Base-by-base conservation (phyloP, 53 echinoderm and acorn worm genomes). In the Actinopyga echinites region DNA sequence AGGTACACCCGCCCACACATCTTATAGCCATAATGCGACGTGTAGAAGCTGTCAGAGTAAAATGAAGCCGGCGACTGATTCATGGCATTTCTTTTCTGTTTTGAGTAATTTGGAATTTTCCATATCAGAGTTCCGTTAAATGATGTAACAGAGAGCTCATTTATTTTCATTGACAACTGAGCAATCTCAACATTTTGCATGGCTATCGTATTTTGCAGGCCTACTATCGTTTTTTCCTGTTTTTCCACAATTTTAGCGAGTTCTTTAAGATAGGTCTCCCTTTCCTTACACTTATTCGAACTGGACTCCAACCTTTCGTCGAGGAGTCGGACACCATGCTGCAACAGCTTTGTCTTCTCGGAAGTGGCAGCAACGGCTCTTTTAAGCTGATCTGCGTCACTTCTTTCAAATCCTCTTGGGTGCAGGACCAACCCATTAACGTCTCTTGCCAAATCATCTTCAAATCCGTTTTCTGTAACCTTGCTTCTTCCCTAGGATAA, bases 21-120 rank as follows among this genome's bases (percentile, higher is more conserved):
- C 73, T 89, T 89, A 65, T 89, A 89, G 4, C 89, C 89, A 19
- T 73, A 81, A 61, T 84, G 85, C 20, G 93, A 93, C 40, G 93
- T 95, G 59, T 88, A 95, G 89, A 95, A 95, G 1, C 89, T 80
- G 28, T 89, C 91, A 30, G 90, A 90, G 85, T 95, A 95, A 56
- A 93, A 75, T 0, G 95, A 95, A 43, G 89, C 62, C 1, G 91
- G 86, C 25, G 89, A 89, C 0, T 74, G 63, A 11, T 61, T 83
- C 22, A 36, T 25, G 22, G 83, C 88, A 26, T 83, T 83, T 12
- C 45, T 17, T 73, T 88, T 88, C 78, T 38, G 62, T 56, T 83
- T 26, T 2, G 4, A 12, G 75, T 83, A 88, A 32, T 83, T 68
- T 20, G 54, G 10, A 30, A 88, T 88, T 56, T 75, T 75, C 88